Conservation (phyloP, 2,888 invertebrate species). For the Hydrotaea diabolus region DNA sequence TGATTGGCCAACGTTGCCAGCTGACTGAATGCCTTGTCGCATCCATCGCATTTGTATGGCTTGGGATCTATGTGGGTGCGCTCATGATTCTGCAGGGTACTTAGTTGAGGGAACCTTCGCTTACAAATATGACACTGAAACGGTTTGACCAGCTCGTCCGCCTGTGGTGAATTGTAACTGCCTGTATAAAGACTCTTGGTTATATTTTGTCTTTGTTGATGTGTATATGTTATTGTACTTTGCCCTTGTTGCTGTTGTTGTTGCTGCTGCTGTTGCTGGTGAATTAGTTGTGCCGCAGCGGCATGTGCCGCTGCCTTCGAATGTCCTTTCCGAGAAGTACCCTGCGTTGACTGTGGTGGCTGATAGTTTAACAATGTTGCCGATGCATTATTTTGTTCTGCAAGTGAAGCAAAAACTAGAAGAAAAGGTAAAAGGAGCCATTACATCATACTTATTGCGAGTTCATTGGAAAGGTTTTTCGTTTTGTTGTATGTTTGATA, state of each 20-base stretch:
- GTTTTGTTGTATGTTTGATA: background rate
- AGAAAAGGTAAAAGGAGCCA: background rate
- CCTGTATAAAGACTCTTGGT: conserved; percentile 78
- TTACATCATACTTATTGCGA: background rate
- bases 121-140: conserved; percentile 78
- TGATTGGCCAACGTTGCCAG: conserved; percentile 77
- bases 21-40: conserved; percentile 78
- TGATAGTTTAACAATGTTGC: conserved; percentile 77
- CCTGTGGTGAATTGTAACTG: conserved; percentile 77
- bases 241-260: conserved; percentile 71
- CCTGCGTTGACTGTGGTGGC: conserved; percentile 70
- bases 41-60: conserved; percentile 78
- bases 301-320: conserved; percentile 61
- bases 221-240: conserved; percentile 74
- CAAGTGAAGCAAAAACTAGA: conserved; percentile 57
- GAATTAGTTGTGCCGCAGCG: conserved; percentile 61
- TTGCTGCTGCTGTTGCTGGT: conserved; percentile 63
- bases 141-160: conserved; percentile 77
- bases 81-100: conserved; percentile 78
- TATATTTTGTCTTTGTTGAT: conserved; percentile 75
- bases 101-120: conserved; percentile 77
- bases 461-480: background rate
- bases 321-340: conserved; percentile 63
- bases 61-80: conserved; percentile 79
- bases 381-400: conserved; percentile 67